Evolutionary conservation across 1,140 invertebrate genomes (phyloP).

Genomic region (Periplaneta americana): DNA sequence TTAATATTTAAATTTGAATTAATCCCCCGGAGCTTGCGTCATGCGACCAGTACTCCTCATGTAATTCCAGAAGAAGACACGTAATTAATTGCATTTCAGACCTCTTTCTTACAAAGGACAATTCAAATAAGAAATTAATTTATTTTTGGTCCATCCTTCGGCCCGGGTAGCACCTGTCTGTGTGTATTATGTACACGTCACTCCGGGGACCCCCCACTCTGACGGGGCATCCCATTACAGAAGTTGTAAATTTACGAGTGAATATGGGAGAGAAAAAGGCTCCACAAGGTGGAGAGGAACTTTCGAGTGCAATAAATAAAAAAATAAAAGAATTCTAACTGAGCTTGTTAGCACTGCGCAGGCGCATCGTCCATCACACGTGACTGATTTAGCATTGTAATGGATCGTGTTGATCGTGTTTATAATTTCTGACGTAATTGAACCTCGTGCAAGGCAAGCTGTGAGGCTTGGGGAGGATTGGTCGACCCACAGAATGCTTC

Average conservation of each 20-base stretch:
- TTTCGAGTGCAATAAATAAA: not conserved
- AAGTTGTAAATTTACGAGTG: not conserved
- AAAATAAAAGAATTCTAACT: not conserved
- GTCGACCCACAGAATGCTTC: too few species aligned
- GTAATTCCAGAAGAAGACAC: not conserved
- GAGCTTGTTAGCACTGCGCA: not conserved
- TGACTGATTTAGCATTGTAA: not conserved
- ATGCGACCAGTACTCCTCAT: not conserved
- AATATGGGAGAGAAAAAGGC: not conserved
- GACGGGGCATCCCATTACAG: not conserved
- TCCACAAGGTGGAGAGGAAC: not conserved
- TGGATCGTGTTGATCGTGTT: not conserved
- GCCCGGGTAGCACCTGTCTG: not conserved
- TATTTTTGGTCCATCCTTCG: not conserved
- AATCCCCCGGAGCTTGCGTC: not conserved
- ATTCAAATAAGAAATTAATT: not conserved
- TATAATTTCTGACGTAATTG: not conserved
- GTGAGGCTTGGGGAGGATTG: too few species aligned
- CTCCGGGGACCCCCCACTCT: not conserved
- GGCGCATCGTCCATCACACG: not conserved
- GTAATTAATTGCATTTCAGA: not conserved
- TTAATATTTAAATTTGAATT: not conserved
- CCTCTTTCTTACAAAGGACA: not conserved
- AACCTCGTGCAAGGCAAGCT: not conserved
- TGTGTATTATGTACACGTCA: not conserved